These are phyloP conservation scores for Acropternis orthonyx DNA, from an alignment of 2,797 vertebrate genomes.

Conservation along the genomic window DNA sequence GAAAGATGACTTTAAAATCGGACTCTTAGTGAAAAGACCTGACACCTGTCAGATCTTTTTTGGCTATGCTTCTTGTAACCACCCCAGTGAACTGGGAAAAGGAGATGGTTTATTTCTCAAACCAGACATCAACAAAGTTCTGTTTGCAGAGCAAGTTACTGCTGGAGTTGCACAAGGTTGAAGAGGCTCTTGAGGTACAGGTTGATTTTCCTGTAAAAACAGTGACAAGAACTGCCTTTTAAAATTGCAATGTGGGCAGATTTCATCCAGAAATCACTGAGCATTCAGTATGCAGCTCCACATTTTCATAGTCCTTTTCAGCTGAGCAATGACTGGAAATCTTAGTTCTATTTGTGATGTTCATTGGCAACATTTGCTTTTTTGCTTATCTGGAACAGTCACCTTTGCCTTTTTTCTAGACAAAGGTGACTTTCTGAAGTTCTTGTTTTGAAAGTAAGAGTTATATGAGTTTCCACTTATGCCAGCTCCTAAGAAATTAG, in stretches of 20 bases:
- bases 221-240: neutral
- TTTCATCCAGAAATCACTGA: neutral
- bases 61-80: neutral
- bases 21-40: neutral
- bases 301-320: neutral
- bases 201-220: neutral
- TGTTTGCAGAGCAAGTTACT: neutral
- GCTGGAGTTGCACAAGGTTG: neutral
- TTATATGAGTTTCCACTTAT: neutral
- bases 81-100: neutral
- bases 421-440: neutral
- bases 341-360: neutral
- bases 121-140: neutral
- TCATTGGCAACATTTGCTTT: neutral
- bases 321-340: neutral
- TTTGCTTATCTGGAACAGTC: neutral
- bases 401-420: neutral
- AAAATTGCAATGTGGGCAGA: neutral
- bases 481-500: neutral
- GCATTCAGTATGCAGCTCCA: neutral
- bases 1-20: neutral
- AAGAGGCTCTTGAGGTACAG: neutral
- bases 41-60: neutral
- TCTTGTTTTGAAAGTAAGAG: neutral
- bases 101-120: neutral